Evolutionary conservation across 2,113 vertebrate genomes (phyloP).

Genomic region (Pipra filicauda): DNA sequence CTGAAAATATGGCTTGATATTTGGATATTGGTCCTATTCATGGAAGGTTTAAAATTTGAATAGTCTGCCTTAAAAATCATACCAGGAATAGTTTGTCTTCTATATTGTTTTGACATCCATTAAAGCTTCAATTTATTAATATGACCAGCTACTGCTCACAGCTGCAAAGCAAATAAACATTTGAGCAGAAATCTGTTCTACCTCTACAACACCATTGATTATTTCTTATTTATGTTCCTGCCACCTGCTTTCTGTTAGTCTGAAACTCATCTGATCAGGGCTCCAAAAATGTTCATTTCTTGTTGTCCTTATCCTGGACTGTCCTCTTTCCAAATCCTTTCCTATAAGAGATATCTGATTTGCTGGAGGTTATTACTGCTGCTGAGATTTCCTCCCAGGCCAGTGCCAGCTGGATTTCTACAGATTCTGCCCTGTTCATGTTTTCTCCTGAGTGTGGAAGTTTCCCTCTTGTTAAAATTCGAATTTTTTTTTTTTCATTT

Average conservation of each 20-base stretch:
- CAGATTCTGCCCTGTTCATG: background rate
- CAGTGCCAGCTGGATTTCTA: background rate
- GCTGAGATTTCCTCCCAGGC: background rate
- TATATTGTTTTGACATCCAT: background rate
- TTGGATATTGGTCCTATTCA: background rate
- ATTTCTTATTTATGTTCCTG: slow-evolving; percentile 37
- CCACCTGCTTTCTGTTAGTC: background rate
- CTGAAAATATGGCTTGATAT: background rate
- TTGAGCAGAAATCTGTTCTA: background rate
- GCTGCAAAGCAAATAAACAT: background rate
- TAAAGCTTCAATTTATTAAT: background rate
- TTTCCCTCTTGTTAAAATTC: background rate
- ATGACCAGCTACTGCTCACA: background rate
- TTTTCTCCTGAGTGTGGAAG: background rate
- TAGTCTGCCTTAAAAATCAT: background rate
- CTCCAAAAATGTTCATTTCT: slow-evolving; percentile 13
- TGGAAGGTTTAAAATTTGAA: background rate
- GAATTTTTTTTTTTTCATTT: background rate
- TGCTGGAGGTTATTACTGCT: background rate
- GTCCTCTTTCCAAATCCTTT: background rate
- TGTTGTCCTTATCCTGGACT: background rate
- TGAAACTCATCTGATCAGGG: slow-evolving; percentile 5
- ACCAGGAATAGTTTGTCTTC: background rate
- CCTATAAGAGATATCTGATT: background rate
- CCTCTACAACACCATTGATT: background rate